Evolutionary conservation across 2,888 invertebrate genomes (phyloP).

Genomic region (Amblyjoppa fuscipennis): DNA sequence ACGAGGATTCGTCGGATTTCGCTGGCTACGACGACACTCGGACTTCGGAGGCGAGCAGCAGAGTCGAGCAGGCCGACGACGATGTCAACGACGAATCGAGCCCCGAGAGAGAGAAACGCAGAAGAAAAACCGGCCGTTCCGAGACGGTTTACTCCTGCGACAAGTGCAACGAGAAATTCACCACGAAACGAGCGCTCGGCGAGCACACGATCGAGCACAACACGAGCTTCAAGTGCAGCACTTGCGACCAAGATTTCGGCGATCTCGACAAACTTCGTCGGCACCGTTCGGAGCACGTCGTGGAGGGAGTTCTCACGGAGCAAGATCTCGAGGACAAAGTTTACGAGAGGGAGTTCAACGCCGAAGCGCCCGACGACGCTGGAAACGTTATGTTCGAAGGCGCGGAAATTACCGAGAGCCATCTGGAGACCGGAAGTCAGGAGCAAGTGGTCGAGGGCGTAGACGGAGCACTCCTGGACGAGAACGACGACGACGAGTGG

Average conservation of each 20-base stretch:
- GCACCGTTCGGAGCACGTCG: conserved; percentile 79
- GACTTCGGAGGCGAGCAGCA: conserved; percentile 61
- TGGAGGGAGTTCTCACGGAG: conserved; percentile 80
- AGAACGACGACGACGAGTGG: conserved; percentile 28
- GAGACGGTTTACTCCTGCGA: conserved; percentile 70
- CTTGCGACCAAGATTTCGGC: conserved; percentile 79
- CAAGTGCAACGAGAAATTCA: conserved; percentile 75
- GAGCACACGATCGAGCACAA: conserved; percentile 75
- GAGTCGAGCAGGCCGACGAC: conserved; percentile 54
- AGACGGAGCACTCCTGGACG: neutral
- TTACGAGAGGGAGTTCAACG: conserved; percentile 52
- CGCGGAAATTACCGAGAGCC: conserved; percentile 26
- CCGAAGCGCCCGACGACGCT: conserved; percentile 62
- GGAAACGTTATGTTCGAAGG: conserved; percentile 38
- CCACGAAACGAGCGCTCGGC: conserved; percentile 72
- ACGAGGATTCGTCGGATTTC: conserved; percentile 70
- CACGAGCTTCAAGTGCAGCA: conserved; percentile 75
- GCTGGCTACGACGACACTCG: conserved; percentile 69
- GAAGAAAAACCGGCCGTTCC: conserved; percentile 48
- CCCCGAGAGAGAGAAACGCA: conserved; percentile 59
- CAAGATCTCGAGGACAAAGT: conserved; percentile 77
- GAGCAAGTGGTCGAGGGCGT: conserved; percentile 21
- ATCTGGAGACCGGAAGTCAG: conserved; percentile 14
- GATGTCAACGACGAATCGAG: conserved; percentile 36
- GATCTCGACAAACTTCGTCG: conserved; percentile 77